Evolutionary conservation across 2,113 vertebrate genomes (phyloP), one percentile per base, ranked within the genome.

Genomic region (Cottus gobio): DNA sequence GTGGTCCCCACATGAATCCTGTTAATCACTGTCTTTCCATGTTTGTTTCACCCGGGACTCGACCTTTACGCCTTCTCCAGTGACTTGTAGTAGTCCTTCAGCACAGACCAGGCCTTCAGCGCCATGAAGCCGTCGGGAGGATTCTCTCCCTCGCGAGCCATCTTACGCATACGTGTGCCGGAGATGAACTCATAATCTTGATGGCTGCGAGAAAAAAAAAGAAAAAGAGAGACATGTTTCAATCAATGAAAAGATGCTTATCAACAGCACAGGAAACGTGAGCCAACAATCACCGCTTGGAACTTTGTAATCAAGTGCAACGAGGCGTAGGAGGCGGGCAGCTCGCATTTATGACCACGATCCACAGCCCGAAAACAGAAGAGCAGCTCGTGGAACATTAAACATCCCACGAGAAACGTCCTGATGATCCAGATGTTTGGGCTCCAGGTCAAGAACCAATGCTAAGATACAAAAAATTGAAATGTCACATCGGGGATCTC

Each of bases 111-210:
- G 28, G 98, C 98, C 88, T 97, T 96, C 22, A 95, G 95, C 3
- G 97, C 96, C 98, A 99, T 99, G 94, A 99, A 99, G 72, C 98
- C 98, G 48, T 97, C 96, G 0, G 98, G 98, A 0, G 98, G 98
- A 78, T 97, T 97, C 87, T 96, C 96, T 54, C 97, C 97, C 83
- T 99, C 97, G 0, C 96, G 96, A 64, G 98, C 97, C 94, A 99
- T 95, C 90, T 92, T 97, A 48, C 98, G 96, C 98, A 99, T 99
- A 63, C 98, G 96, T 24, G 98, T 99, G 88, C 98, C 98, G 3
- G 98, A 99, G 93, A 99, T 99, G 91, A 99, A 99, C 22, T 99
- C 97, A 71, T 96, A 99, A 90, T 99, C 97, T 95, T 97, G 96
- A 12, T 97, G 96, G 91, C 98, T 99, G 70, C 68, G 46, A 73